Base-by-base conservation (phyloP, 2,797 vertebrate genomes). In the Saguinus oedipus region DNA sequence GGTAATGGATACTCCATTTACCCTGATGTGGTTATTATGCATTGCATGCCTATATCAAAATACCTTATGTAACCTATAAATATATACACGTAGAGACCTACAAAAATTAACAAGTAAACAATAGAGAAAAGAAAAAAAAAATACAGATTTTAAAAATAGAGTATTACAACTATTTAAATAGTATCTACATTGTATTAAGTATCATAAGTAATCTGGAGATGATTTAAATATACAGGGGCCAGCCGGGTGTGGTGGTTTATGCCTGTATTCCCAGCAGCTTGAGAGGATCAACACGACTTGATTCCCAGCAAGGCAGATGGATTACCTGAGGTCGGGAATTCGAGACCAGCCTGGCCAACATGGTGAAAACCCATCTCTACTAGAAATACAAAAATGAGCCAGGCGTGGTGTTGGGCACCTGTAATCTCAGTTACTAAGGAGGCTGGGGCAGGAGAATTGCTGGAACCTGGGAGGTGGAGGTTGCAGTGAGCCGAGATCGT, bases 171-270 rank as follows among this genome's bases (percentile, higher is more conserved):
- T 70, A 17, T 70, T 36, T 70, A 20, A 19, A 70, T 70, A 70
- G 33, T 19, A 70, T 70, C 8, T 4, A 36, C n/a, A 36, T n/a
- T 70, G 33, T 36, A 36, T 17, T 70, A 36, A 15, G 64, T 70
- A 70, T 70, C 17, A 36, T 2, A 70, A 70, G 33, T 68, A 68
- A 68, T 68, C 64, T n/a, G 33, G 17, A n/a, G 64, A 68, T 19
- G 33, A 68, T n/a, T 20, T 70, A 70, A 70, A 36, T 70, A 70
- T 10, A 70, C 7, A 15, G 59, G 27, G 27, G 2, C 59, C 5
- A 2, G 5, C 27, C 4, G 5, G 59, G 59, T 61, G 13, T 1
- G 0, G 27, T 14, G 59, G 27, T 14, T 33, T 14, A 15, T 6
- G 14, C 27, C 59, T 61, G 27, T 61, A 30, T 33, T 15, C 27